Evolutionary conservation across 2,113 vertebrate genomes (phyloP).

Genomic region (Leptobrachium leishanense): DNA sequence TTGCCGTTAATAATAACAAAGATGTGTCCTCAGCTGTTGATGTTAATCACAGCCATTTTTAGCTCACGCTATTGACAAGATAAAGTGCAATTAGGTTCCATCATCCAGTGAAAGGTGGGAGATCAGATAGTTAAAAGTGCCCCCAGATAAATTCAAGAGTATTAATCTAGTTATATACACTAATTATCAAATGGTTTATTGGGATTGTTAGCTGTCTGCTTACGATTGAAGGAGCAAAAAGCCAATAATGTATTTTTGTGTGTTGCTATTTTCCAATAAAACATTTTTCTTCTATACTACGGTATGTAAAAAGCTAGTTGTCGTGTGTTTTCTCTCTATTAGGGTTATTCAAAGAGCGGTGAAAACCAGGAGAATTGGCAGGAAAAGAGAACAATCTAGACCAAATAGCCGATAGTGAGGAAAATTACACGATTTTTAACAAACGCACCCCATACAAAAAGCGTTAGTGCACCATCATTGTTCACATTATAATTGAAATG

Average conservation of each 20-base stretch:
- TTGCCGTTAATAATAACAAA: background rate
- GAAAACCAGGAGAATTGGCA: too few species aligned
- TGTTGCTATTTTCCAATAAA: too few species aligned
- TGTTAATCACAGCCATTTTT: conserved; percentile 12
- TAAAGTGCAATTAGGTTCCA: conserved; percentile 7
- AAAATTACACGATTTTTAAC: too few species aligned
- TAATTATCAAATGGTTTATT: conserved; percentile 1
- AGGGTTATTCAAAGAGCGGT: too few species aligned
- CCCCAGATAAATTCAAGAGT: background rate
- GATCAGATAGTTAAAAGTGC: conserved; percentile 15
- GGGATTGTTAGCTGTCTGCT: conserved; percentile 8
- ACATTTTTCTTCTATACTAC: too few species aligned
- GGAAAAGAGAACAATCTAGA: too few species aligned
- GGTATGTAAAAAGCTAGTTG: too few species aligned
- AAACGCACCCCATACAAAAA: too few species aligned
- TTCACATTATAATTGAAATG: too few species aligned
- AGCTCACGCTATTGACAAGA: conserved; percentile 25
- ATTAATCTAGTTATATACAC: conserved; percentile 15
- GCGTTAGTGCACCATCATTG: too few species aligned
- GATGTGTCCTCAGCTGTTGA: background rate
- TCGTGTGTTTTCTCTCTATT: too few species aligned
- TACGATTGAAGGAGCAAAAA: background rate
- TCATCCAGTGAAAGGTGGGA: conserved; percentile 5
- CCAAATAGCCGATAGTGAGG: too few species aligned
- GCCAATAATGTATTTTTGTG: background rate